Evolutionary conservation across 2,113 vertebrate species (phyloP).

Genomic region (Paramormyrops kingsleyae): DNA sequence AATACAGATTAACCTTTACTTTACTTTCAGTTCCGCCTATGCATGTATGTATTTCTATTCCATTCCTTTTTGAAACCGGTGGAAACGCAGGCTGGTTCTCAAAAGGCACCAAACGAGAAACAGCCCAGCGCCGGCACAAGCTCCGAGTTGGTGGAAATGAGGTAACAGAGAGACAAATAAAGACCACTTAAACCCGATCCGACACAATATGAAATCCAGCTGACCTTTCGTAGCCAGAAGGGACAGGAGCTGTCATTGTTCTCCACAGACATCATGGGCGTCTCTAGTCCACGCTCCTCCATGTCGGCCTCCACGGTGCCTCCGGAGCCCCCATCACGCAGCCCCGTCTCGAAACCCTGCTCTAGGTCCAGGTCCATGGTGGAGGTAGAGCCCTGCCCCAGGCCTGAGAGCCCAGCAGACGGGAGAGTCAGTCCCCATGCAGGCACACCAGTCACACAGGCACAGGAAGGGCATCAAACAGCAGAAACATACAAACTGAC

Average conservation of each 20-base stretch:
- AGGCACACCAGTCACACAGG: background rate
- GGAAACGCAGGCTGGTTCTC: too few relatives aligned
- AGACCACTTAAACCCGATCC: background rate
- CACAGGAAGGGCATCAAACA: background rate
- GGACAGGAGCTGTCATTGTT: constrained; percentile 87
- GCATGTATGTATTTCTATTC: too few relatives aligned
- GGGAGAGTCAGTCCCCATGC: too few relatives aligned
- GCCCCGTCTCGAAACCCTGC: constrained; percentile 68
- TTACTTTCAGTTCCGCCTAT: too few relatives aligned
- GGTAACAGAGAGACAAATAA: background rate
- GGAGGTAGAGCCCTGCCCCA: constrained; percentile 69
- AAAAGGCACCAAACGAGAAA: too few relatives aligned
- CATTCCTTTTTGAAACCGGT: too few relatives aligned
- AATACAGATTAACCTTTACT: too few relatives aligned
- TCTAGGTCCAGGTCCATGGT: constrained; percentile 72
- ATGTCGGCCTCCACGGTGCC: constrained; percentile 84
- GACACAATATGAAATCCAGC: background rate
- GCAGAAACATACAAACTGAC: background rate
- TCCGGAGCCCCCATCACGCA: constrained; percentile 78
- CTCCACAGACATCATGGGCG: constrained; percentile 62
- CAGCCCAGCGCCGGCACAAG: too few relatives aligned
- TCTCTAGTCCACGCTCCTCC: constrained; percentile 67
- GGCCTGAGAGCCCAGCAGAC: constrained; percentile 46
- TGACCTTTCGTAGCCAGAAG: constrained; percentile 89
- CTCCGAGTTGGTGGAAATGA: too few relatives aligned